Base-by-base conservation (phyloP, 2,888 invertebrate species). In the Caenorhabditis drosophilae region DNA sequence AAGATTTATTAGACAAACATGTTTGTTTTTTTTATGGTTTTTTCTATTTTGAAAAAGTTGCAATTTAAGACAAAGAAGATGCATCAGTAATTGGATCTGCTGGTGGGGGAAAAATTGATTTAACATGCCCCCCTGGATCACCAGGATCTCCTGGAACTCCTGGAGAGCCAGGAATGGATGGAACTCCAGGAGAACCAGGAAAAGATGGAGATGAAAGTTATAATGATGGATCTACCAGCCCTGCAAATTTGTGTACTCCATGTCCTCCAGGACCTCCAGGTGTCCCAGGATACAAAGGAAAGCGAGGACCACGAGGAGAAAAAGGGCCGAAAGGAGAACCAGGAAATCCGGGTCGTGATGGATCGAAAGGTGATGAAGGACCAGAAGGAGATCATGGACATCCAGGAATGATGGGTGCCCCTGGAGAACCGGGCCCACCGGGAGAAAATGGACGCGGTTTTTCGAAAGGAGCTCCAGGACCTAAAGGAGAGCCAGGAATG, bases 201-300 rank as follows among this genome's bases (percentile, higher is more conserved):
- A 67, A 67, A 45, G 55, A 53, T 20, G 74, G 71, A 34, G n/a
- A n/a, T n/a, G n/a, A n/a, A n/a, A n/a, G n/a, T n/a, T n/a, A n/a
- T n/a, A 15, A 48, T 3, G 53, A 61, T 41, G n/a, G n/a, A n/a
- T n/a, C n/a, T n/a, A n/a, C n/a, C n/a, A n/a, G n/a, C n/a, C n/a
- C n/a, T n/a, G 48, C 49, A 15, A 56, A 59, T 22, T 44, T 55
- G n/a, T 78, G 78, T 55, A 70, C 77, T n/a, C 63, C 77, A 9
- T 78, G 78, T 55, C 80, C 80, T 25, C 68, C 76, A 35, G 80
- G 80, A 46, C 79, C 80, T 16, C 72, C 78, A 35, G 80, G 80
- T 45, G 56, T 72, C 12, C 69, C 78, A 16, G 80, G 80, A 41
- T 78, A 78, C 68, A 77, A 80, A 59, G 81, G 81, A 56, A 80